Evolutionary conservation across 2,797 vertebrate genomes (phyloP).

Genomic region (Peromyscus melanophrys): DNA sequence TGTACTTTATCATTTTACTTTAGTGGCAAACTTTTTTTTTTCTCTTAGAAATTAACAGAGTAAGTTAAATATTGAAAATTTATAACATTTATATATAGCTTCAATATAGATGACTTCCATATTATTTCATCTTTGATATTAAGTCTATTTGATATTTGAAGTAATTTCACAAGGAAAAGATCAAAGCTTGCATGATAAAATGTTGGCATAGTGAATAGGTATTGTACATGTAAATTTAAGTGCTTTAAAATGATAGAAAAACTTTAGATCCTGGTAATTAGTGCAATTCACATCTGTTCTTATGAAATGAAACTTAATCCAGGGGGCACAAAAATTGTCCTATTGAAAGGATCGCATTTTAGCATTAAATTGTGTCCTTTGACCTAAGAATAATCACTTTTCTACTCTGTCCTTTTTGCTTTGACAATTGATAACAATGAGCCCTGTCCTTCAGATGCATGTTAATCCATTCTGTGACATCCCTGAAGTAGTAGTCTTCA

Average conservation of each 20-base stretch:
- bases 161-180: constrained; percentile 14
- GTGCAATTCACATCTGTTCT: constrained; percentile 19
- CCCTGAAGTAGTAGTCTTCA: background rate
- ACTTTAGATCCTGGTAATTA: constrained; percentile 25
- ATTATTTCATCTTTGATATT: constrained; percentile 27
- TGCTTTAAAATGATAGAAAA: constrained; percentile 36
- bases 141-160: constrained; percentile 23
- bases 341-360: constrained; percentile 35
- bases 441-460: background rate
- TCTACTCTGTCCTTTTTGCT: background rate
- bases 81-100: constrained; percentile 12
- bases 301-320: constrained; percentile 33
- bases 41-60: background rate
- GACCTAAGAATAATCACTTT: constrained; percentile 18
- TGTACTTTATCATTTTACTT: background rate
- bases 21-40: background rate
- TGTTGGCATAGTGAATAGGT: background rate
- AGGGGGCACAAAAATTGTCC: background rate
- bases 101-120: constrained; percentile 30
- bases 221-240: constrained; percentile 18
- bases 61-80: background rate
- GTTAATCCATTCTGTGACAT: constrained; percentile 21
- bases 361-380: constrained; percentile 38
- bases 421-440: constrained; percentile 5
- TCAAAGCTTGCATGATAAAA: constrained; percentile 7